Conservation (phyloP, 2,888 invertebrate genomes). For the Entomobrya proxima region DNA sequence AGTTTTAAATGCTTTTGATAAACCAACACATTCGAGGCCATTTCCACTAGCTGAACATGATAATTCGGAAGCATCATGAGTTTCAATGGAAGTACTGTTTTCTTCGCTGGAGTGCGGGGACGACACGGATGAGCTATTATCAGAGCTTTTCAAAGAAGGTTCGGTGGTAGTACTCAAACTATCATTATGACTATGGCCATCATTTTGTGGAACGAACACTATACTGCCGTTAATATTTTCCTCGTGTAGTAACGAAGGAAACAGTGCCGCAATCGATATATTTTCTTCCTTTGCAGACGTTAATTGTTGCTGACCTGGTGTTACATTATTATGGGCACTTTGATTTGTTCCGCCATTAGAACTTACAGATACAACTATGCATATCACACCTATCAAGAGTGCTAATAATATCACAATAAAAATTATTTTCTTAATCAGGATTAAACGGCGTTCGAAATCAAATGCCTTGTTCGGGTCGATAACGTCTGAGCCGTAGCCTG, state of each 20-base stretch:
- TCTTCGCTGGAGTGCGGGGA: not conserved
- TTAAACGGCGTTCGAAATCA: conserved; percentile 30
- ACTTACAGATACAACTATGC: not conserved
- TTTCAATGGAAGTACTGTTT: not conserved
- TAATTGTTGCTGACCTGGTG: no score
- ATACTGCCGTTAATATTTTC: no score
- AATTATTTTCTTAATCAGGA: not conserved
- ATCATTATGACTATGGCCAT: no score
- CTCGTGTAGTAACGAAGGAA: no score
- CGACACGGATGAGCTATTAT: not conserved
- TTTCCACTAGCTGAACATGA: conserved; percentile 10
- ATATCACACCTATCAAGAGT: conserved; percentile 1
- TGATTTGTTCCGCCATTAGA: not conserved
- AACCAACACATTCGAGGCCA: conserved; percentile 20
- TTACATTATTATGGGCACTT: not conserved
- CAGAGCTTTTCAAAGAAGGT: no score
- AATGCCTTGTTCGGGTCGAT: conserved; percentile 53
- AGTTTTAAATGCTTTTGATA: conserved; percentile 34
- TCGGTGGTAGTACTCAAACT: no score
- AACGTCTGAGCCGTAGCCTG: conserved; percentile 1
- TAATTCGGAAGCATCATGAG: not conserved
- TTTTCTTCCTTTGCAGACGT: no score
- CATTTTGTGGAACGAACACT: no score
- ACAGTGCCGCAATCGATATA: no score
- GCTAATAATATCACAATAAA: not conserved